phyloP scores from a whole-genome alignment of 2,113 vertebrate genomes.

The Python bivittatus region DNA sequence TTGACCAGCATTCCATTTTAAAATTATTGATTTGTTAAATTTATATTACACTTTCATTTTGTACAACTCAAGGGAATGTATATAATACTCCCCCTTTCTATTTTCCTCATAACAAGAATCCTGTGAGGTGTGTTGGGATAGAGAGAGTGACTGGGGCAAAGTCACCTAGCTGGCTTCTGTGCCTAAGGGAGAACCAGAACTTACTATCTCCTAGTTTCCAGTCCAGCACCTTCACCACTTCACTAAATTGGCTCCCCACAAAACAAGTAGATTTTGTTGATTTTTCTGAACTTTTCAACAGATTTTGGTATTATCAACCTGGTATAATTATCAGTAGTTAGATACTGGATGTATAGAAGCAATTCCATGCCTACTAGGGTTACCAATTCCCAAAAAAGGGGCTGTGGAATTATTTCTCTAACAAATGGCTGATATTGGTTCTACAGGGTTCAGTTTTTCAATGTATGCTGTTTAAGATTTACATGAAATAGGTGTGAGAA shows the following conservation, averaged over 20 bases:
- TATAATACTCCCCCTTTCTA: too few relatives aligned
- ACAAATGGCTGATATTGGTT: background rate
- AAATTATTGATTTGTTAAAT: too few relatives aligned
- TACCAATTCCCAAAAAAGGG: background rate
- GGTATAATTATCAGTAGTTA: background rate
- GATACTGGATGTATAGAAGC: background rate
- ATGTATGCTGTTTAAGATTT: background rate
- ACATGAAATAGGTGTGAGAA: background rate
- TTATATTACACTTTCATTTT: too few relatives aligned
- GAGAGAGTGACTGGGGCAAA: background rate
- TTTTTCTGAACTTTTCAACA: background rate
- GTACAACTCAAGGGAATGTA: too few relatives aligned
- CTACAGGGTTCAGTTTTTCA: background rate
- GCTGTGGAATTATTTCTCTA: background rate
- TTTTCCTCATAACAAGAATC: too few relatives aligned
- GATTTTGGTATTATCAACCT: background rate
- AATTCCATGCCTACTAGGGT: background rate
- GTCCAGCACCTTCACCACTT: background rate
- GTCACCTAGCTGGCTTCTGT: background rate
- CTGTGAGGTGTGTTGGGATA: too few relatives aligned
- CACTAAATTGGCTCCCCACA: background rate
- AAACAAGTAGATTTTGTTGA: background rate
- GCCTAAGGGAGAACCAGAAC: background rate
- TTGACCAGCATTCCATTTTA: background rate
- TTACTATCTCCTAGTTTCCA: background rate